phyloP scores from a whole-genome alignment of 2,888 invertebrate genomes.

The Zelleria hepariella region DNA sequence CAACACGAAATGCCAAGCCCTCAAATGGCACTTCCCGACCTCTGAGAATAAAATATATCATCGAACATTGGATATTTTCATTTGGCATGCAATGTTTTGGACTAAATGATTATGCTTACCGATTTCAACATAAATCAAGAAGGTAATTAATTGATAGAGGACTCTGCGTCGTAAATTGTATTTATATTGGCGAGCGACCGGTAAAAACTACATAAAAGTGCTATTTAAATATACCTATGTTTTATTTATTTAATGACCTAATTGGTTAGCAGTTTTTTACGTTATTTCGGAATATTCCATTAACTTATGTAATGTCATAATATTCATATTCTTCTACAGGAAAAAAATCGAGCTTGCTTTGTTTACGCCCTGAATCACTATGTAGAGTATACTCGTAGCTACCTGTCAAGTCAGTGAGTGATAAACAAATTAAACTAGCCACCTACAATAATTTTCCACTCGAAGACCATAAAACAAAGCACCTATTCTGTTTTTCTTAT shows the following conservation, averaged over 20 bases:
- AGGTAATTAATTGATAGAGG: background rate
- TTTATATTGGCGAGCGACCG: background rate
- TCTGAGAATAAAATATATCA: background rate
- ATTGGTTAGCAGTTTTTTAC: background rate
- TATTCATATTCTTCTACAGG: no score
- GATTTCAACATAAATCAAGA: background rate
- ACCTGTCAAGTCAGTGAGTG: no score
- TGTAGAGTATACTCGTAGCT: no score
- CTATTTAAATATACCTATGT: background rate
- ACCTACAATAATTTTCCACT: background rate
- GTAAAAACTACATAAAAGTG: background rate
- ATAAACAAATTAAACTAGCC: no score
- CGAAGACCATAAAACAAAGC: background rate
- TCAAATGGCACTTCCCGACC: conserved; percentile 22
- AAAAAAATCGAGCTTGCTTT: background rate
- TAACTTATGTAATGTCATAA: background rate
- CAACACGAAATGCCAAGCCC: conserved; percentile 27
- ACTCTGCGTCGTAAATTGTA: background rate
- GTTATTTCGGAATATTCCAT: background rate
- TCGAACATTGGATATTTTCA: background rate
- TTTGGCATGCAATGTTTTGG: background rate
- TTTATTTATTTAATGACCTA: no score
- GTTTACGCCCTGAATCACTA: no score
- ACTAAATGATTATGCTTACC: background rate
- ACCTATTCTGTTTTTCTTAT: background rate